Conservation (phyloP, 2,113 vertebrate species). For the Camelus bactrianus region DNA sequence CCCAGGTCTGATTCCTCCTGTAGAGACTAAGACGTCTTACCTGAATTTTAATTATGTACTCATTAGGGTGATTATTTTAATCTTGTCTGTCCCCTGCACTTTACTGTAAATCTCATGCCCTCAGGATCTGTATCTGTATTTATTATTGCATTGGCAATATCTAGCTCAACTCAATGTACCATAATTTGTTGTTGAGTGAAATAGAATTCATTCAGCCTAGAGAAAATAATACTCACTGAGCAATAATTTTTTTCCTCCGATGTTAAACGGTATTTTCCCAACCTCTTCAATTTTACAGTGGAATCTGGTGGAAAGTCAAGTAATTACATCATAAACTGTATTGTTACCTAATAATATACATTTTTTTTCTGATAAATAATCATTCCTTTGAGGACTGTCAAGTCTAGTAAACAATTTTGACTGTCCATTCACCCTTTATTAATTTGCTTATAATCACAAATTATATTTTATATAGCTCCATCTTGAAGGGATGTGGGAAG, state of each 20-base stretch:
- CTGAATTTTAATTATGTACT: not conserved
- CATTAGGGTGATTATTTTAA: not conserved
- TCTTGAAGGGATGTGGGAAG: not conserved
- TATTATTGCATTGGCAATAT: not conserved
- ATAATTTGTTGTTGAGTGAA: not conserved
- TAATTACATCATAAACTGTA: not conserved
- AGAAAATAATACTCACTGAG: not conserved
- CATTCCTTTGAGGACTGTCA: not conserved
- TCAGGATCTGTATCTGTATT: not conserved
- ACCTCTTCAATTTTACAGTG: not conserved
- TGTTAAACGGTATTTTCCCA: not conserved
- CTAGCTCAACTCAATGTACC: not conserved
- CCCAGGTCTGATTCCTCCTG: not conserved
- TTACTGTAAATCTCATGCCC: not conserved
- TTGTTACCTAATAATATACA: not conserved
- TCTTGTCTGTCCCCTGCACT: not conserved
- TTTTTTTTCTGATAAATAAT: constrained; percentile 11
- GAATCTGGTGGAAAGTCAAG: not conserved
- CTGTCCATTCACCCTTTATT: not conserved
- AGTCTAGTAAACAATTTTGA: not conserved
- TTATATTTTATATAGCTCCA: not conserved
- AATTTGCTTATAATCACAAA: not conserved
- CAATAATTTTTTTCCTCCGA: not conserved
- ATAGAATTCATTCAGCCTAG: not conserved
- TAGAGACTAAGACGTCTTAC: not conserved